Evolutionary conservation across 2,113 vertebrate species (phyloP).

Genomic region (Lepisosteus oculatus): DNA sequence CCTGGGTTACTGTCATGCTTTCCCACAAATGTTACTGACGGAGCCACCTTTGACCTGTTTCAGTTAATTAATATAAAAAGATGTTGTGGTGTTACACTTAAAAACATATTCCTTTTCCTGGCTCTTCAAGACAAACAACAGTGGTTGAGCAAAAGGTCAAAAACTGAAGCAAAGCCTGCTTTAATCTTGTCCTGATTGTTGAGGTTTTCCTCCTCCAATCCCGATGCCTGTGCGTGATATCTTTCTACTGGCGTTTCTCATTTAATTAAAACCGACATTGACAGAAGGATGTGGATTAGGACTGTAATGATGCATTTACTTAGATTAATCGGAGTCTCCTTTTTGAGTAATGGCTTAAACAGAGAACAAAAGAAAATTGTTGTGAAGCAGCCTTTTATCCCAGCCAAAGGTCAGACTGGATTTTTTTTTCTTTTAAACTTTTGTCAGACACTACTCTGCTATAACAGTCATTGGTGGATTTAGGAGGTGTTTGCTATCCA

Average conservation of each 20-base stretch:
- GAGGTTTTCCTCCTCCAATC: conserved; percentile 68
- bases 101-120: conserved; percentile 31
- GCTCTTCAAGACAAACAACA: conserved; percentile 40
- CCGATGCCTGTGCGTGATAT: conserved; percentile 72
- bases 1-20: conserved; percentile 18
- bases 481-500: conserved; percentile 49
- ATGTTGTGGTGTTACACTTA: conserved; percentile 42
- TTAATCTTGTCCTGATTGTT: conserved; percentile 86
- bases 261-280: conserved; percentile 96
- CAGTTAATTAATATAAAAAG: conserved; percentile 44
- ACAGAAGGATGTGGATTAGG: conserved; percentile 91
- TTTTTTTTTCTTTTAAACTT: conserved; percentile 60
- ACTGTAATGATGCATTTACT: conserved; percentile 87
- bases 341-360: conserved; percentile 76
- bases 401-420: conserved; percentile 79
- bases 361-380: conserved; percentile 84
- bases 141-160: conserved; percentile 72
- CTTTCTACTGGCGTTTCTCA: conserved; percentile 77
- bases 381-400: conserved; percentile 80
- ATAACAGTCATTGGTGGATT: conserved; percentile 55
- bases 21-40: conserved; percentile 24
- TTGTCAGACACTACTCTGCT: conserved; percentile 67
- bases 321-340: conserved; percentile 85
- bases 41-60: conserved; percentile 44
- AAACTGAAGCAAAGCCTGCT: conserved; percentile 73